Conservation (phyloP, 2,888 invertebrate genomes). For the Flexamia atlantica region DNA sequence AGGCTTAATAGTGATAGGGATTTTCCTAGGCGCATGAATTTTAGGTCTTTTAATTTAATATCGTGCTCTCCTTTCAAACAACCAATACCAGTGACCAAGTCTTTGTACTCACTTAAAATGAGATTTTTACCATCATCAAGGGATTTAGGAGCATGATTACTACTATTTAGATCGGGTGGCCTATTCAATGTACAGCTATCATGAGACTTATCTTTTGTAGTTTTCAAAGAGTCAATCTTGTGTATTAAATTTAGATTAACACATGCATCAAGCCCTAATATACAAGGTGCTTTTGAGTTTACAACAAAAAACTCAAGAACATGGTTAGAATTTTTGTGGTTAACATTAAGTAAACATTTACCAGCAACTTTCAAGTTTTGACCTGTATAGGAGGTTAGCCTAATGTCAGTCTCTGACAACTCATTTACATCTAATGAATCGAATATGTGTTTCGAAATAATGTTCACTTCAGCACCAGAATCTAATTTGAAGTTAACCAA, state of each 20-base stretch:
- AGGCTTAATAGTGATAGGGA: slow-evolving; percentile 66
- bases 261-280: slow-evolving; percentile 5
- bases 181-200: not conserved
- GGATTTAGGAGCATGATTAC: not conserved
- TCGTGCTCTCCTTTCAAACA: slow-evolving; percentile 64
- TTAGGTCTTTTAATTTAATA: slow-evolving; percentile 68
- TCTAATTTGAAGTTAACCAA: too few species aligned
- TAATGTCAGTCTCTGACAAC: too few species aligned
- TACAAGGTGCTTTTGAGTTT: not conserved
- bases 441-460: too few species aligned
- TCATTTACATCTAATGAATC: too few species aligned
- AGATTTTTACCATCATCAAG: not conserved
- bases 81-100: slow-evolving; percentile 2
- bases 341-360: not conserved
- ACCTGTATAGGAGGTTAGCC: too few species aligned
- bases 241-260: not conserved
- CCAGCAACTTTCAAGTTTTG: not conserved
- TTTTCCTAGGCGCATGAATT: slow-evolving; percentile 63
- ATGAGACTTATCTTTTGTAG: not conserved
- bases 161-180: not conserved
- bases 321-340: not conserved
- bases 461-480: too few species aligned
- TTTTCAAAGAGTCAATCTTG: not conserved
- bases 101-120: slow-evolving; percentile 3
- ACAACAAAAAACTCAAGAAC: slow-evolving; percentile 26